Percentiles rank a stretch among this genome's conserved stretches.
These are phyloP conservation scores for Edolisoma coerulescens DNA, from an alignment of 2,113 vertebrate species.

Conservation along the genomic window DNA sequence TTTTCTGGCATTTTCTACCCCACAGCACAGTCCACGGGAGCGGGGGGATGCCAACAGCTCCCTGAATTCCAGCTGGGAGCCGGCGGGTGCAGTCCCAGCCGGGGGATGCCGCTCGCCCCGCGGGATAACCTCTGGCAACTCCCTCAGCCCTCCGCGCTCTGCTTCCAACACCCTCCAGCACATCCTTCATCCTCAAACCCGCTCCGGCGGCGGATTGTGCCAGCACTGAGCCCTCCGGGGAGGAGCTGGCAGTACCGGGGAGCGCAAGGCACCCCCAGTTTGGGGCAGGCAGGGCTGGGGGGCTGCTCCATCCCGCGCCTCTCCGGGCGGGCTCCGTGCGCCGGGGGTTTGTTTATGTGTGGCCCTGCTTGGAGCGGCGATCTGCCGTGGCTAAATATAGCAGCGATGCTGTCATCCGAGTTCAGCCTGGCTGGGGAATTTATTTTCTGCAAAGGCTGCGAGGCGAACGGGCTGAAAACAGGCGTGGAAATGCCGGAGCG, in stretches of 20 bases:
- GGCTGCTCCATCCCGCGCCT: neutral
- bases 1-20: neutral
- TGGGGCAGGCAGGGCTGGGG: neutral
- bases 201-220: neutral
- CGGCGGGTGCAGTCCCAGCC: neutral
- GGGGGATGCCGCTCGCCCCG: neutral
- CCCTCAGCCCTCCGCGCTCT: neutral
- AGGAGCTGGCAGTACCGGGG: neutral
- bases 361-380: conserved; percentile 22
- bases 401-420: conserved; percentile 41
- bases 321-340: neutral
- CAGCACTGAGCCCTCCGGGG: neutral
- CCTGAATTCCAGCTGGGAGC: neutral
- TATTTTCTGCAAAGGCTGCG: conserved; percentile 36
- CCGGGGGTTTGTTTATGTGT: conserved; percentile 26
- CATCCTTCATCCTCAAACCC: neutral
- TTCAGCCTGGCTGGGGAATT: conserved; percentile 50
- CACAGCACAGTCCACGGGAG: rapidly evolving
- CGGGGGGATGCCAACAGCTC: neutral
- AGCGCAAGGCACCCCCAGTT: neutral
- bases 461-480: neutral
- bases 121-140: neutral
- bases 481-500: neutral
- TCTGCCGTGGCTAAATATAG: conserved; percentile 40
- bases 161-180: neutral